Conservation (phyloP, 2,888 invertebrate genomes). For the Tachystola acroxantha region DNA sequence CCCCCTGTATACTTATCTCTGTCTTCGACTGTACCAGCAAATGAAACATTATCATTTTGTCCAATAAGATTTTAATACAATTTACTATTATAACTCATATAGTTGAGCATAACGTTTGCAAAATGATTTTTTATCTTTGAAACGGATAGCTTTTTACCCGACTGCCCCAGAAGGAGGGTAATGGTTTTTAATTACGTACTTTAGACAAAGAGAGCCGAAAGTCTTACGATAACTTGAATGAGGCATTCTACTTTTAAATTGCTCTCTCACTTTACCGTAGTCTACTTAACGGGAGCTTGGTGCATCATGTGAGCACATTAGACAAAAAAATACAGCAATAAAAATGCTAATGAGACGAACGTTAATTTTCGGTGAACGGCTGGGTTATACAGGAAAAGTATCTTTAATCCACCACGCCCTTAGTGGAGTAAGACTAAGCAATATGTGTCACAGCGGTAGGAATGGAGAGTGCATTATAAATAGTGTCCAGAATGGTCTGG, state of each 20-base stretch:
- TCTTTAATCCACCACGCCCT: conserved; percentile 45
- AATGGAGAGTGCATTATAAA: conserved; percentile 68
- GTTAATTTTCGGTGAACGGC: conserved; percentile 20
- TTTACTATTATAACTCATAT: no score
- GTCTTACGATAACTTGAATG: background rate
- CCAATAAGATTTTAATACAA: no score
- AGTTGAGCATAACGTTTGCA: no score
- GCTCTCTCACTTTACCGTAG: conserved; percentile 15
- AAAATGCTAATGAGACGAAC: conserved; percentile 25
- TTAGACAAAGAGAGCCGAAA: background rate
- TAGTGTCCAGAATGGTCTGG: conserved; percentile 46
- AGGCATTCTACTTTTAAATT: background rate
- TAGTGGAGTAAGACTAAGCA: conserved; percentile 44
- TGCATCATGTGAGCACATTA: conserved; percentile 14
- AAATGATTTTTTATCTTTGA: background rate
- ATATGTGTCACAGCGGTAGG: conserved; percentile 57
- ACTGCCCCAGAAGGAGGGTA: no score
- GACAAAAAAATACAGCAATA: conserved; percentile 15
- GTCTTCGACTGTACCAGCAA: no score
- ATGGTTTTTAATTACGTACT: no score
- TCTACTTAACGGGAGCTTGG: conserved; percentile 18
- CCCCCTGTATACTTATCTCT: no score
- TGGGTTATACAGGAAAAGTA: conserved; percentile 32
- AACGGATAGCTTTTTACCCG: background rate
- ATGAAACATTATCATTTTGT: no score